Evolutionary conservation across 2,113 vertebrate genomes (phyloP).

Genomic region (Illadopsis cleaveri): DNA sequence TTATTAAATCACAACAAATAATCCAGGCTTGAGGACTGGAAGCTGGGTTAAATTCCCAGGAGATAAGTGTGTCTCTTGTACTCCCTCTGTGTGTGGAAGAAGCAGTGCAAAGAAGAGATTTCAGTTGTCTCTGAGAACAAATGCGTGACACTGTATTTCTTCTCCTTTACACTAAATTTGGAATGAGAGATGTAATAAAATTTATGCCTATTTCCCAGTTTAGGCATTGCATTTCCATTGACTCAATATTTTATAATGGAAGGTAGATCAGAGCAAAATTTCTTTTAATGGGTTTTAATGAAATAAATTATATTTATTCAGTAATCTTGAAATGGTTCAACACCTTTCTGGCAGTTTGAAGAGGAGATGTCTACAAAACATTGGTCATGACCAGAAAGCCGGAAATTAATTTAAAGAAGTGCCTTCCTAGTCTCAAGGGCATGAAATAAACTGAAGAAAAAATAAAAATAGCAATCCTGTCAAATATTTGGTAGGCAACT

Average conservation of each 20-base stretch:
- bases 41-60: neutral
- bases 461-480: neutral
- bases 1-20: slow-evolving; percentile 30
- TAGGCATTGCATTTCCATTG: neutral
- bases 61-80: neutral
- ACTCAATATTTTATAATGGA: neutral
- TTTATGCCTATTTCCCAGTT: neutral
- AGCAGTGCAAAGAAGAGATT: neutral
- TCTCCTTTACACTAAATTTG: neutral
- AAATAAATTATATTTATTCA: neutral
- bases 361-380: neutral
- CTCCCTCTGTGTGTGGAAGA: neutral
- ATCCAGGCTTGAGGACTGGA: neutral
- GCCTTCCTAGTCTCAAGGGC: neutral
- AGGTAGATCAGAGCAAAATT: neutral
- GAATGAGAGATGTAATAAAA: neutral
- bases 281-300: neutral
- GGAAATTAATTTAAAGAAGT: neutral
- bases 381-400: neutral
- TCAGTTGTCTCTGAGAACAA: neutral
- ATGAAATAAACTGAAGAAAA: neutral
- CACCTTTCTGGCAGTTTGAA: neutral
- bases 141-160: neutral
- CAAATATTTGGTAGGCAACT: neutral
- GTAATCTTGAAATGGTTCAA: neutral